These are phyloP conservation scores for Thaumetopoea pityocampa DNA, from an alignment of 1,140 invertebrate genomes.

Conservation along the genomic window DNA sequence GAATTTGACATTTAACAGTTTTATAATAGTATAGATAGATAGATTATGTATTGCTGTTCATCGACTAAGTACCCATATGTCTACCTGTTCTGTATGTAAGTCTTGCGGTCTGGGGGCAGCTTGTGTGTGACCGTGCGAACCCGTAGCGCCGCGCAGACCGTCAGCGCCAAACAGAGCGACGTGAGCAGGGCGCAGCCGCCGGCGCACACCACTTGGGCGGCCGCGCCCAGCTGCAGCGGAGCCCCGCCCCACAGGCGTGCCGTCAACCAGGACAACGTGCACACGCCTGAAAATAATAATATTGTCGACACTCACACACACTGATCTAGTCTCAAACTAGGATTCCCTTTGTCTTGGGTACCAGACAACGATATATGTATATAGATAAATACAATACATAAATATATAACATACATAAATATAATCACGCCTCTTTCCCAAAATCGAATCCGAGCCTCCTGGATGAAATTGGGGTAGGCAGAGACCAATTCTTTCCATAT, in stretches of 20 bases:
- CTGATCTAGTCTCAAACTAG: neutral
- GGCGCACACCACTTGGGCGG: conserved; percentile 54
- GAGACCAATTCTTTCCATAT: too few species aligned
- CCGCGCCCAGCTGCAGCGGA: conserved; percentile 55
- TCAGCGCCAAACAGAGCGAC: conserved; percentile 49
- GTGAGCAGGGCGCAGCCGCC: conserved; percentile 54
- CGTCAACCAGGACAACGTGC: conserved; percentile 57
- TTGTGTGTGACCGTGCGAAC: conserved; percentile 59
- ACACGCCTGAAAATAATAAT: conserved; percentile 44
- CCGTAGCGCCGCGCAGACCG: conserved; percentile 48
- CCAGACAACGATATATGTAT: too few species aligned
- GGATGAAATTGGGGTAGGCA: too few species aligned
- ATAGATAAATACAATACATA: too few species aligned
- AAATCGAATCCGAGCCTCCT: too few species aligned
- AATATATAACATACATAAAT: too few species aligned
- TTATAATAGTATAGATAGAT: too few species aligned
- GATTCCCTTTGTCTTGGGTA: too few species aligned
- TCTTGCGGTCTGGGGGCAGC: conserved; percentile 55
- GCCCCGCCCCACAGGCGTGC: conserved; percentile 64
- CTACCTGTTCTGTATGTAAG: conserved; percentile 59
- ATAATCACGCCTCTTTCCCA: too few species aligned
- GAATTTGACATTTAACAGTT: too few species aligned
- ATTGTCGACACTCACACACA: neutral
- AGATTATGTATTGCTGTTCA: too few species aligned
- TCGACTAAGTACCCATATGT: neutral